phyloP scores from a whole-genome alignment of 2,888 invertebrate genomes.

The Chrysina gloriosa region DNA sequence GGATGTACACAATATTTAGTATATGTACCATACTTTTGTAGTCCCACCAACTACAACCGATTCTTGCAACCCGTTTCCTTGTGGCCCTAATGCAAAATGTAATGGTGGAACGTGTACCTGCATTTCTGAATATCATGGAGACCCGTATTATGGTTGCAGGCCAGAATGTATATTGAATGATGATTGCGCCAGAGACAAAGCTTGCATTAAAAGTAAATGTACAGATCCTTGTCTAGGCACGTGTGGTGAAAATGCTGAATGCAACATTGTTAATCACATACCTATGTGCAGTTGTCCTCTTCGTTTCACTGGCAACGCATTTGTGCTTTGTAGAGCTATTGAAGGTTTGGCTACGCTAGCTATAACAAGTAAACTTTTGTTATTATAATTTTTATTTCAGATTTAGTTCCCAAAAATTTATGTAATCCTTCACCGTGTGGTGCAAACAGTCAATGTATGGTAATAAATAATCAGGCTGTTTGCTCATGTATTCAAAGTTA shows the following conservation, averaged over 20 bases:
- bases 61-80: slow-evolving; percentile 81
- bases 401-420: slow-evolving; percentile 57
- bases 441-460: slow-evolving; percentile 57
- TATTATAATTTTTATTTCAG: slow-evolving; percentile 25
- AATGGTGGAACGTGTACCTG: slow-evolving; percentile 77
- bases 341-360: slow-evolving; percentile 58
- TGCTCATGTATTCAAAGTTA: slow-evolving; percentile 62
- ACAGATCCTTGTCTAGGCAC: slow-evolving; percentile 79
- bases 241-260: slow-evolving; percentile 71
- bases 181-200: slow-evolving; percentile 76
- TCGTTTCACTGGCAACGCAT: slow-evolving; percentile 77
- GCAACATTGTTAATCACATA: slow-evolving; percentile 73
- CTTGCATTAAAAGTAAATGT: slow-evolving; percentile 82
- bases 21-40: slow-evolving; percentile 14
- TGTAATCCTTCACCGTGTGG: slow-evolving; percentile 60
- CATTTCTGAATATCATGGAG: slow-evolving; percentile 77
- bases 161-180: slow-evolving; percentile 84
- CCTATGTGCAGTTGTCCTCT: slow-evolving; percentile 75
- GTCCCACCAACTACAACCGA: slow-evolving; percentile 63
- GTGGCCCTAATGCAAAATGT: slow-evolving; percentile 75
- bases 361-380: background rate
- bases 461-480: slow-evolving; percentile 61
- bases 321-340: slow-evolving; percentile 71
- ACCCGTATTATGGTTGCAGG: slow-evolving; percentile 80
- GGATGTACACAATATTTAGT: background rate